phyloP scores from a whole-genome alignment of 2,888 invertebrate genomes.

The Troilus luridus region DNA sequence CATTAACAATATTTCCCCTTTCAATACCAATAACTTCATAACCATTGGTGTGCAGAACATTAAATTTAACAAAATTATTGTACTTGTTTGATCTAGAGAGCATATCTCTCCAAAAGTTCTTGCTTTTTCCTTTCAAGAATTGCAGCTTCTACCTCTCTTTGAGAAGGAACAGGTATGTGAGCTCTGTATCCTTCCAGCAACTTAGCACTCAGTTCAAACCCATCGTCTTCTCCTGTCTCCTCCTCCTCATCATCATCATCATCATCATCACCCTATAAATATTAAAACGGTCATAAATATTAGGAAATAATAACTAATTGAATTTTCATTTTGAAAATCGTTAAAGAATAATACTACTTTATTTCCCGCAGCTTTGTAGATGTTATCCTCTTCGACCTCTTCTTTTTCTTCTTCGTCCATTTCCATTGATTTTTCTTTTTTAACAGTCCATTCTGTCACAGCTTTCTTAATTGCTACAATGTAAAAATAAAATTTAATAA shows the following conservation, averaged over 20 bases:
- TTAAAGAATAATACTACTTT: slow-evolving; percentile 65
- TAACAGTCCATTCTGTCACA: slow-evolving; percentile 81
- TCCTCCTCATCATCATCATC: slow-evolving; percentile 60
- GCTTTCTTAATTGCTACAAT: slow-evolving; percentile 73
- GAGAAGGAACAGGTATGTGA: slow-evolving; percentile 94
- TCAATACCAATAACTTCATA: not conserved
- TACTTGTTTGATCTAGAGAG: slow-evolving; percentile 38
- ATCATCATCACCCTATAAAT: slow-evolving; percentile 38
- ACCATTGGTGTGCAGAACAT: not conserved
- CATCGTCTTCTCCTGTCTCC: slow-evolving; percentile 61
- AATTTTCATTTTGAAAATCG: slow-evolving; percentile 2
- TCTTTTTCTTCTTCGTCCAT: slow-evolving; percentile 72
- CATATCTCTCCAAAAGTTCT: slow-evolving; percentile 78
- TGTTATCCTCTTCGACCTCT: slow-evolving; percentile 80
- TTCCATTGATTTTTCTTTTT: slow-evolving; percentile 68
- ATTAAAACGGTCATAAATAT: not conserved
- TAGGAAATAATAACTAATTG: not conserved
- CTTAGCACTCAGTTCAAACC: slow-evolving; percentile 61
- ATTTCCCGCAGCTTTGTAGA: slow-evolving; percentile 77
- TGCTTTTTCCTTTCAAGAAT: slow-evolving; percentile 91
- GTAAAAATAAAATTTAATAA: slow-evolving; percentile 9
- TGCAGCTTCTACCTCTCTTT: slow-evolving; percentile 94
- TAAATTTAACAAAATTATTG: not conserved
- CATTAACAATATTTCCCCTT: not conserved
- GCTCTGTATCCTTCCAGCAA: slow-evolving; percentile 76